Evolutionary conservation across 2,113 vertebrate genomes (phyloP), one percentile per base, ranked within the genome.

Genomic region (Zosterops japonicus): DNA sequence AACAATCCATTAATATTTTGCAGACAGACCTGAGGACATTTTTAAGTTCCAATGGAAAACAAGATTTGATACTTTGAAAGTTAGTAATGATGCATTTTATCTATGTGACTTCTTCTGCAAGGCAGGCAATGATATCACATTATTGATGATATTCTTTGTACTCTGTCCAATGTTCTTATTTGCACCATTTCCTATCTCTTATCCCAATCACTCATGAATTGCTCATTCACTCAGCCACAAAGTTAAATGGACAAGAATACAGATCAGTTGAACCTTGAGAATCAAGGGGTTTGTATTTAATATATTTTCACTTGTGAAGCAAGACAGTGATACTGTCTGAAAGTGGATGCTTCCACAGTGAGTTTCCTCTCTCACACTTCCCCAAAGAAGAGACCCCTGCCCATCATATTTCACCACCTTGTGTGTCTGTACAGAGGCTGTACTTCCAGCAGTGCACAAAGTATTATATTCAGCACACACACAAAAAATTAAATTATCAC

Each of bases 141-240:
- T 57, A 50, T 9, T 50, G 42, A 41, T 69, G 16, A 4, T 14
- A 44, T 50, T 71, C 33, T 85, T 80, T 50, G 49, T 36, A 44
- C 18, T 78, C 79, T 90, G 57, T 65, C 44, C 46, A 28, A 2
- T 57, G 56, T 31, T 55, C 56, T 81, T 76, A 41, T 82, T 86
- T 80, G 74, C 35, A 84, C 12, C 16, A 50, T 77, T 76, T 91
- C 27, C 36, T 14, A 36, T 31, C 24, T 83, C 36, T 70, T 89
- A 57, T 8, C 31, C 60, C 55, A 39, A 2, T 31, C 44, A 69
- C 22, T 75, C 24, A 41, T 12, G 4, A 59, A 23, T 36, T 3
- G 0, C 19, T 55, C 22, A 56, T 16, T 69, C 1, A 0, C 80
- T 91, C 64, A 56, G 28, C 3, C 15, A 28, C 47, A 22, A 10